A percentile compares a stretch with the other conserved stretches of the same genome.
phyloP scores from a whole-genome alignment of 92 coral and sea anemone species.

The Plumapathes pennacea region DNA sequence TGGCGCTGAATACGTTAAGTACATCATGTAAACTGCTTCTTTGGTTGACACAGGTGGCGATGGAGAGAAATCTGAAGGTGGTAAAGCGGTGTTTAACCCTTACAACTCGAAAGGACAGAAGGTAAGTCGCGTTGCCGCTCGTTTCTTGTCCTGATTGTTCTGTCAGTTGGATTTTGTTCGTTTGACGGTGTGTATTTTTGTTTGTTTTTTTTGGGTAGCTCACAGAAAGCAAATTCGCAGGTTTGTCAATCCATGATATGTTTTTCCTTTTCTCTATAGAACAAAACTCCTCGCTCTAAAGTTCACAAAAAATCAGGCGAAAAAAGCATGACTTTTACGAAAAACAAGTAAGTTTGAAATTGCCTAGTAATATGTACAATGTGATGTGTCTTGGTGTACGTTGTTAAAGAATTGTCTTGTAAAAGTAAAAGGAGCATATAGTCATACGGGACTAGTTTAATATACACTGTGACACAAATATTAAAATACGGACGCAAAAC shows the following conservation, averaged over 20 bases:
- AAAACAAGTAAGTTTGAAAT: slow-evolving; percentile 64
- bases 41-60: slow-evolving; percentile 7
- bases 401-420: too few relatives aligned
- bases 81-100: slow-evolving; percentile 55
- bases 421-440: too few relatives aligned
- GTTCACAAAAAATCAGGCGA: slow-evolving; percentile 95
- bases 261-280: slow-evolving; percentile 20
- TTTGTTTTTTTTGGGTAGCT: too few relatives aligned
- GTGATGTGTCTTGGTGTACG: too few relatives aligned
- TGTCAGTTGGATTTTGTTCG: not conserved
- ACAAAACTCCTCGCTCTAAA: slow-evolving; percentile 72
- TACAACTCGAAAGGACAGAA: slow-evolving; percentile 43
- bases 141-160: not conserved
- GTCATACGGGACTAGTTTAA: too few relatives aligned
- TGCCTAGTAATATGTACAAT: too few relatives aligned
- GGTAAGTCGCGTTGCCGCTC: slow-evolving; percentile 4
- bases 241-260: too few relatives aligned
- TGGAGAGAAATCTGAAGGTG: slow-evolving; percentile 15
- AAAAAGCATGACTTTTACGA: slow-evolving; percentile 72
- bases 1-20: not conserved
- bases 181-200: too few relatives aligned
- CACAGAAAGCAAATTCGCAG: not conserved
- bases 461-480: too few relatives aligned
- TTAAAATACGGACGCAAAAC: too few relatives aligned
- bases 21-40: not conserved